phyloP scores from a whole-genome alignment of 2,888 invertebrate species.

The Cylloceria caligata region DNA sequence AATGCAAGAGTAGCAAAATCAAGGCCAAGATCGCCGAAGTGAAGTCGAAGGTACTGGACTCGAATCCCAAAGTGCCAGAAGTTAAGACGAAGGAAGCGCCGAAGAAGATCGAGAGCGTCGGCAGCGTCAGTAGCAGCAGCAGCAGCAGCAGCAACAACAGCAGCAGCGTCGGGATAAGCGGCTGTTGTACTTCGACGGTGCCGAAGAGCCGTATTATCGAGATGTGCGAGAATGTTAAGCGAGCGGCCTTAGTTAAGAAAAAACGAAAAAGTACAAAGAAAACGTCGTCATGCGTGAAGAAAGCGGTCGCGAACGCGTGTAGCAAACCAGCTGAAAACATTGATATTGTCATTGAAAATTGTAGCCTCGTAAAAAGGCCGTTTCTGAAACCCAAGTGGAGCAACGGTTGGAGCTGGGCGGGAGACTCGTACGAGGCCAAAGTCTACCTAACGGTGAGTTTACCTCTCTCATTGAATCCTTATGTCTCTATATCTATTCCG shows the following conservation, averaged over 20 bases:
- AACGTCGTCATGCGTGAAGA: conserved; percentile 74
- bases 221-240: conserved; percentile 66
- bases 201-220: conserved; percentile 61
- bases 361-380: conserved; percentile 83
- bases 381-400: conserved; percentile 90
- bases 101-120: conserved; percentile 54
- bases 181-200: conserved; percentile 30
- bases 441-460: conserved; percentile 94
- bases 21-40: conserved; percentile 70
- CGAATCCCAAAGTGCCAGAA: conserved; percentile 67
- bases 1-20: conserved; percentile 69
- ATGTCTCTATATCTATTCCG: conserved; percentile 9
- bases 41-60: conserved; percentile 68
- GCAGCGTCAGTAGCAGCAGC: too few species aligned
- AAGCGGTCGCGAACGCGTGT: conserved; percentile 44
- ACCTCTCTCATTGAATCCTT: not conserved
- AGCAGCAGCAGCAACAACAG: not conserved
- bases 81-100: conserved; percentile 56
- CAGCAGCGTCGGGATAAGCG: conserved; percentile 15
- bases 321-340: conserved; percentile 83
- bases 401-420: conserved; percentile 97
- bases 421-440: conserved; percentile 92
- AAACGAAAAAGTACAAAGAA: conserved; percentile 85
- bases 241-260: conserved; percentile 75
- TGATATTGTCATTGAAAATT: conserved; percentile 81